phyloP scores from a whole-genome alignment of 2,888 invertebrate species.

The Aricia artaxerxes region DNA sequence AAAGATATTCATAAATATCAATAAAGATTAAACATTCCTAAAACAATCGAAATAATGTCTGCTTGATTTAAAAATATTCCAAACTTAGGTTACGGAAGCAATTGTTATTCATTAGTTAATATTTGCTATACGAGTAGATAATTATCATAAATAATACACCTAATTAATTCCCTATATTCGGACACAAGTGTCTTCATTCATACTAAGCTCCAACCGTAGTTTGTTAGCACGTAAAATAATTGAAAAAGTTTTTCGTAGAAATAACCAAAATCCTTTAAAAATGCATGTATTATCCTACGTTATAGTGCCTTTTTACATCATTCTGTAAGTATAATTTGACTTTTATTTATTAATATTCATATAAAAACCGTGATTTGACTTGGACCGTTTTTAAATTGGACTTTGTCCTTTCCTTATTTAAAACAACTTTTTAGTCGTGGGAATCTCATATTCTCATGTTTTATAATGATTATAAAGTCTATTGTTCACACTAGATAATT shows the following conservation, averaged over 20 bases:
- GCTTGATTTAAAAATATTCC: neutral
- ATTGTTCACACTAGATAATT: too few relatives aligned
- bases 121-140: neutral
- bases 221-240: neutral
- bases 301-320: slow-evolving; percentile 16
- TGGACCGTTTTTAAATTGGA: neutral
- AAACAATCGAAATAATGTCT: neutral
- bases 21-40: neutral
- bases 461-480: too few relatives aligned
- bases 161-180: neutral
- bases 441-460: too few relatives aligned
- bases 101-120: neutral
- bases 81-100: neutral
- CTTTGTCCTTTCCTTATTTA: neutral
- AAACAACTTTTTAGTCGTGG: too few relatives aligned
- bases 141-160: neutral
- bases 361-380: neutral
- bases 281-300: neutral
- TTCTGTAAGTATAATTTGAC: neutral
- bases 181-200: neutral
- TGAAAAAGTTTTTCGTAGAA: neutral
- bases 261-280: neutral
- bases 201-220: neutral
- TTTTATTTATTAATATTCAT: neutral
- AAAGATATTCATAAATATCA: neutral